A percentile compares a stretch with the other conserved stretches of the same genome.
These are phyloP conservation scores for Cherax destructor DNA, from an alignment of 1,140 invertebrate genomes.

Conservation along the genomic window DNA sequence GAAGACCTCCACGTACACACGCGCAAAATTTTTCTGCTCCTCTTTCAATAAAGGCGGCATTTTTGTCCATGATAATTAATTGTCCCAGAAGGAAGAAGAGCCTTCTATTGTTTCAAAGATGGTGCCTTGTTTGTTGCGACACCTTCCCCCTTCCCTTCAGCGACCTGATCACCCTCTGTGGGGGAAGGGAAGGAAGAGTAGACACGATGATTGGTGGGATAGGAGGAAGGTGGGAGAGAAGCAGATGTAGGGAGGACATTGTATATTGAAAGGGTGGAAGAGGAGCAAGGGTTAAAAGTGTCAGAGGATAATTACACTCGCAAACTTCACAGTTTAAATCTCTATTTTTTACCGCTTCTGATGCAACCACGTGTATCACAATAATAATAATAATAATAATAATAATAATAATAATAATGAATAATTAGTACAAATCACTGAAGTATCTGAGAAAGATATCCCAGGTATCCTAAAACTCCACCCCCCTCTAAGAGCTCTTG, in stretches of 20 bases:
- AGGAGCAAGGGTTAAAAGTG: background rate
- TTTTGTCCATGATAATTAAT: constrained; percentile 55
- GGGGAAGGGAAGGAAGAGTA: background rate
- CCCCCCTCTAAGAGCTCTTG: too few species aligned
- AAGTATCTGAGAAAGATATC: too few species aligned
- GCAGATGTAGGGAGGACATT: background rate
- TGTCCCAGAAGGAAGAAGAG: constrained; percentile 19
- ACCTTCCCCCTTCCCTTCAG: background rate
- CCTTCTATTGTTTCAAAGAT: constrained; percentile 52
- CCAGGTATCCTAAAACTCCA: too few species aligned
- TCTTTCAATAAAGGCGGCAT: background rate
- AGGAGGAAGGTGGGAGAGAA: background rate
- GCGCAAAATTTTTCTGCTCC: background rate
- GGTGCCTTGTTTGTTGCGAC: constrained; percentile 6
- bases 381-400: too few species aligned
- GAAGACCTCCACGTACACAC: too few species aligned
- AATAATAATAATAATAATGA: too few species aligned
- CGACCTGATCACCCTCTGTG: constrained; percentile 24
- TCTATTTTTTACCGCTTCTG: too few species aligned
- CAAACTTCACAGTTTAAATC: too few species aligned
- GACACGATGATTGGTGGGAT: background rate
- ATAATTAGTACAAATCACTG: too few species aligned
- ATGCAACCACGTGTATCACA: too few species aligned
- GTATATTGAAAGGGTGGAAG: background rate
- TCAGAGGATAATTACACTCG: background rate